Base-by-base conservation (phyloP, 1,140 invertebrate species). In the Drosophila pachea region DNA sequence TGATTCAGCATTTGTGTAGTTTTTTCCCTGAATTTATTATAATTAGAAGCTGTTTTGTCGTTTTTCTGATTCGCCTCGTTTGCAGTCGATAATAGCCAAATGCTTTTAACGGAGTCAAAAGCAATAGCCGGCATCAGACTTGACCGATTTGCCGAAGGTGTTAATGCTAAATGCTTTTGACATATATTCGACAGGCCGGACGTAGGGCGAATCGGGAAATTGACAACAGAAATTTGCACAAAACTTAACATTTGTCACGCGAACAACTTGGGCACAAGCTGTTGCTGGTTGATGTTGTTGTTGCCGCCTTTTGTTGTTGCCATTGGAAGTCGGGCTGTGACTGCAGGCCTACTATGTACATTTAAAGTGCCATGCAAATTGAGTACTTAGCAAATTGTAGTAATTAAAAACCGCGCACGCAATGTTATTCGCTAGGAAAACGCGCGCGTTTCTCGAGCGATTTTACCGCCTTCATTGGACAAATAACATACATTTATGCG, bases 331-430 rank as follows among this genome's bases (percentile, higher is more conserved):
- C 9, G 43, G 45, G 43, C 35, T 66, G 31, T 29, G n/a, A 47
- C 31, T 67, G 49, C 40, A 49, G 59, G 42, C 40, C 47, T 47
- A 43, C 38, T 50, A 14, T 60, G 40, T 65, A 43, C 38, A 42
- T 38, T 55, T 61, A 45, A 47, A 70, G 66, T 66, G 65, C 62
- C 76, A 65, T 61, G 79, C 55, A 76, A 83, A 83, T 84, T 78
- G 75, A 78, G 65, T 84, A 78, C 63, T 83, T 79, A 70, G 78
- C 68, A 63, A 84, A 79, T 79, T 83, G 68, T 76, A 63, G 65
- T 79, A 73, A 76, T 76, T 72, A 49, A 33, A 49, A 49, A 49
- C 11, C 48, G 33, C 29, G 36, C 50, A 64, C 29, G 55, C 60
- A 67, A 62, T 63, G 61, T 6, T 7, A 5, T 31, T 11, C 12